Base-by-base conservation (phyloP, 1,140 invertebrate species). In the Bombus confusus region DNA sequence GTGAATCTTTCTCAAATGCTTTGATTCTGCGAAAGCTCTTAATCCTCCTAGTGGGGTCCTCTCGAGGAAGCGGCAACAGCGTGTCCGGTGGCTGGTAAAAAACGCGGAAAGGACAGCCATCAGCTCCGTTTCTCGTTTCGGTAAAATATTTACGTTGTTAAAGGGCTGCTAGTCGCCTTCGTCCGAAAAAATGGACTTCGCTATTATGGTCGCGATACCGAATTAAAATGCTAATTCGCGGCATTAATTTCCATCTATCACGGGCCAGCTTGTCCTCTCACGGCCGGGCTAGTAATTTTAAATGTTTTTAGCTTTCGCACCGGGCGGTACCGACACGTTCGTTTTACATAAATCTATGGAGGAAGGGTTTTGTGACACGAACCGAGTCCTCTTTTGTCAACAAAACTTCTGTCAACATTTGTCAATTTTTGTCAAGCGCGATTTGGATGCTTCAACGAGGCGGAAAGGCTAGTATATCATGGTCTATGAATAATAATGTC, bases 221-320 rank as follows among this genome's bases (percentile, higher is more conserved):
- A 92, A 92, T 92, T 92, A 92, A 92, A 92, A 92, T 92, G 91
- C 86, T 92, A 92, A 92, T 92, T 87, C 83, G n/a, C 37, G 69
- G 91, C 90, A 92, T 92, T 92, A 88, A 92, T 92, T 92, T 92
- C 83, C 91, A 92, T 91, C 80, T 78, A 90, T 92, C 91, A 88
- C 43, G 80, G 71, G 47, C 66, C 69, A 37, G 69, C 69, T 76
- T 88, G 77, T 78, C 37, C 76, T 31, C 64, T 82, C 64, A 73
- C 74, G 52, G 31, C 18, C 37, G 59, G 80, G 64, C 68, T 76
- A 83, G 64, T 88, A 86, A 79, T 72, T 80, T 86, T 83, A 88
- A 88, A 89, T 85, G 76, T 81, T 82, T 87, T 62, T 72, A 81
- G 52, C 64, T 85, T 84, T 86, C 52, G 37, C 47, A 62, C 37